Evolutionary conservation across 2,888 invertebrate species (phyloP), one percentile per base, ranked within the genome.

Genomic region (Cheilosia impressa): DNA sequence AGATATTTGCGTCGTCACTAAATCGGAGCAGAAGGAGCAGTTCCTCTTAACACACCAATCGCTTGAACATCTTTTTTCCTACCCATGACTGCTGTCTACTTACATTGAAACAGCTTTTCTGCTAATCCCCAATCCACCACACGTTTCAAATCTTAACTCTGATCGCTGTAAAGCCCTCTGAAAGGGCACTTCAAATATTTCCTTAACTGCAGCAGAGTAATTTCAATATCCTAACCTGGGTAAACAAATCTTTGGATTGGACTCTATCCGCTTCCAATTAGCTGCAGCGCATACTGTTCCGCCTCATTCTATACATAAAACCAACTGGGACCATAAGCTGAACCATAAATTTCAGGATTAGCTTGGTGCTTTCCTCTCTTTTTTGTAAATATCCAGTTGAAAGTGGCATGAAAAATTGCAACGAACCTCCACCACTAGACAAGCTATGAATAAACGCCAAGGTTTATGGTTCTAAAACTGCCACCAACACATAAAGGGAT

Each of bases 271-370:
- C 13, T 15, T 24, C 13, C 24, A 27, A 24, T 52, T 52, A 24
- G 9, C 52, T 15, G 22, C 52, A 27, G 52, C 15, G 6, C 24
- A n/a, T n/a, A 52, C 24, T 15, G 22, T 47, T 47, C 52, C 10
- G 7, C 43, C 15, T 27, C 10, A 6, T 62, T 43, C 4, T 15
- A 7, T 17, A 9, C 43, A 60, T 43, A 60, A 45, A 43, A 60
- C 27, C n/a, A n/a, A 24, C 9, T 43, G n/a, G 27, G 43, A n/a
- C 43, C 52, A 13, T 31, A 47, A 63, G 43, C 62, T 31, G 60
- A n/a, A 34, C 63, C 7, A 63, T 63, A 50, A 63, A 63, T 63
- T 63, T 34, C 63, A 10, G 34, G 47, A 50, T 34, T 63, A 47
- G 45, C 15, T 63, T 34, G 31, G 34, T 3, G 13, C 4, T 38